Evolutionary conservation across 64 coral and sea anemone species (phyloP), one percentile per base, ranked within the genome.

Genomic region (Stylophora pistillata): DNA sequence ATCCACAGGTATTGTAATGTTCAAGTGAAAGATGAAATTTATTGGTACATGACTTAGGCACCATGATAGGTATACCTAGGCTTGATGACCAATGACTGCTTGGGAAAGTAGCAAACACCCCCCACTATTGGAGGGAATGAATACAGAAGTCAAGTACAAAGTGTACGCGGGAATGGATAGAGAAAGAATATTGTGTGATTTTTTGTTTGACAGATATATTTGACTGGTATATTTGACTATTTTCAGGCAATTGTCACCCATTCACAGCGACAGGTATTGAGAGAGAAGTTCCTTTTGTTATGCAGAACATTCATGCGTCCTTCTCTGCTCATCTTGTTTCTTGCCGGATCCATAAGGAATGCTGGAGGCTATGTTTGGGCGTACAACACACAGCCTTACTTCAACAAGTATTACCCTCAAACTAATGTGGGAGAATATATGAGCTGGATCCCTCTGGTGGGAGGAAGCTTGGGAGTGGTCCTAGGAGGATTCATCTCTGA

Each of bases 351-450:
- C 15, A 95, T 99, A 21, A 87, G 97, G 56, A 95, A 99, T 91
- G 93, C 97, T 12, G 97, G 97, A 10, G 97, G 93, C 9, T 95
- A 95, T 81, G 97, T 99, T 13, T 99, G 97, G 97, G 97, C 97
- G 0, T 99, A 99, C 34, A 99, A 99, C 71, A 95, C 97, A 55
- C 97, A 99, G 72, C 97, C 97, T 6, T 99, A 99, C 85, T 99
- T 99, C n/a, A 95, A 99, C 76, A 99, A 99, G 15, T 99, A 99
- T 53, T 99, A 99, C 64, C 97, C 97, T 1, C 78, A 95, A 41
- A 93, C 93, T 18, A 94, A 99, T 87, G 93, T 99, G 15, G 97
- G 97, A 5, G 62, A 93, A 58, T 99, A 95, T 71, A 99, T 99
- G 97, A 95, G 93, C 28, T 99, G 97, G 97, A 99, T 99, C 34